A percentile compares a stretch with the other conserved stretches of the same genome.
These are phyloP conservation scores for Hirtodrosophila duncani DNA, from an alignment of 2,888 invertebrate species.

Conservation along the genomic window DNA sequence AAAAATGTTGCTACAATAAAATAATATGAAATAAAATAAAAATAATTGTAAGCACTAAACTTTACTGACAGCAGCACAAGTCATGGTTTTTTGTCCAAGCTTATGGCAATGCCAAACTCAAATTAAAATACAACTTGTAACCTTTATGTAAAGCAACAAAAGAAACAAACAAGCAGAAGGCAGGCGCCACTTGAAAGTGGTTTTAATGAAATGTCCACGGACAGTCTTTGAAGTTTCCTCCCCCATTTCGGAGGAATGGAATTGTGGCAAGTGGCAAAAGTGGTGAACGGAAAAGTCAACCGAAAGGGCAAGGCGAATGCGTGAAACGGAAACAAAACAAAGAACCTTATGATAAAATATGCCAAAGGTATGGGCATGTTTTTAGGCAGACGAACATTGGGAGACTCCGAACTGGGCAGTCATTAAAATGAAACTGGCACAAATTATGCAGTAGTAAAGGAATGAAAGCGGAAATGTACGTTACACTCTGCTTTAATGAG, in stretches of 20 bases:
- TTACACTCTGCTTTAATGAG: too few relatives aligned
- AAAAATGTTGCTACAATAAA: neutral
- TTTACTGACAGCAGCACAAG: conserved; percentile 22
- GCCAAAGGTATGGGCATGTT: conserved; percentile 53
- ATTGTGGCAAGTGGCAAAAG: too few relatives aligned
- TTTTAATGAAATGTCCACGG: conserved; percentile 51
- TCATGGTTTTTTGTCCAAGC: conserved; percentile 8
- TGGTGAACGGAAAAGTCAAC: neutral
- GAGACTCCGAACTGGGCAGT: conserved; percentile 35
- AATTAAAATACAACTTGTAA: conserved; percentile 44
- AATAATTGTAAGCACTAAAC: conserved; percentile 52
- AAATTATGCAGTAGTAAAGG: conserved; percentile 45
- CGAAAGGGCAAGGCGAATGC: conserved; percentile 8
- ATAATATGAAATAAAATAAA: conserved; percentile 39
- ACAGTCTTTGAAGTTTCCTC: conserved; percentile 54
- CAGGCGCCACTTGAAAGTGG: conserved; percentile 32
- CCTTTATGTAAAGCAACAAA: conserved; percentile 23
- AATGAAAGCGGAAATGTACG: conserved; percentile 4
- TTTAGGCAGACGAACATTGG: conserved; percentile 31
- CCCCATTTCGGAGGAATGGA: conserved; percentile 22
- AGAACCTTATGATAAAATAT: conserved; percentile 25
- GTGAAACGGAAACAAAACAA: conserved; percentile 29
- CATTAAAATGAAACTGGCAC: conserved; percentile 55
- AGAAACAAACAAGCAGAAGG: conserved; percentile 12
- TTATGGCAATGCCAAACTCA: conserved; percentile 18